Base-by-base conservation (phyloP, 1,140 invertebrate genomes). In the Drosophila nannoptera region DNA sequence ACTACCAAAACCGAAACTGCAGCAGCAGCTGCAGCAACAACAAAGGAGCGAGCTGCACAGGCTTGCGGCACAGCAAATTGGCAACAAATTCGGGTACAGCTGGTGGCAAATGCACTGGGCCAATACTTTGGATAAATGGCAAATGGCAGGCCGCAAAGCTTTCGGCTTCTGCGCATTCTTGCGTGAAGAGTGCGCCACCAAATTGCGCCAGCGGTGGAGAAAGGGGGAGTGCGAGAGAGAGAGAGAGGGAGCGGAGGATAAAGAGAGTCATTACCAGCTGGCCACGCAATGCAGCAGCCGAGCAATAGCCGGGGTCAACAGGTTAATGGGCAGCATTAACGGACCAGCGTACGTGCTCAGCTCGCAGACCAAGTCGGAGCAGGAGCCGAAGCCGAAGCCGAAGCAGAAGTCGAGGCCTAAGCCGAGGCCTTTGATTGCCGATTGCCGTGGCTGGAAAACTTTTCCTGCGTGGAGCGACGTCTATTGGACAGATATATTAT, bases 291-390 rank as follows among this genome's bases (percentile, higher is more conserved):
- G 67, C 69, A 59, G 61, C 61, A 61, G 54, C 56, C 75, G 70
- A 73, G 65, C 75, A 82, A 83, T 77, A 58, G 53, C 68, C 56
- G 46, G 63, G 76, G 81, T 84, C 64, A 86, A 67, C 66, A 65
- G 81, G 81, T 84, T 84, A 84, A 84, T 84, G 81, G 81, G 81
- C 81, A 84, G 66, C 81, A 84, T 84, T 84, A 84, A 84, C 84
- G 77, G 81, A 14, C 56, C 64, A 61, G 69, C 66, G 73, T 78
- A 83, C 78, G 71, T 75, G 74, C 71, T 75, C 61, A 80, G 53
- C 56, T 31, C 14, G 22, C 3, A 31, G 43, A 29, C 33, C 4
- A 7, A 54, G 50, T 40, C 22, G 49, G 29, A 66, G 40, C 66
- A 67, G 60, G 71, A 77, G n/a, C n/a, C n/a, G n/a, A n/a, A n/a